phyloP scores from a whole-genome alignment of 2,888 invertebrate genomes.

The Beris morrisii region DNA sequence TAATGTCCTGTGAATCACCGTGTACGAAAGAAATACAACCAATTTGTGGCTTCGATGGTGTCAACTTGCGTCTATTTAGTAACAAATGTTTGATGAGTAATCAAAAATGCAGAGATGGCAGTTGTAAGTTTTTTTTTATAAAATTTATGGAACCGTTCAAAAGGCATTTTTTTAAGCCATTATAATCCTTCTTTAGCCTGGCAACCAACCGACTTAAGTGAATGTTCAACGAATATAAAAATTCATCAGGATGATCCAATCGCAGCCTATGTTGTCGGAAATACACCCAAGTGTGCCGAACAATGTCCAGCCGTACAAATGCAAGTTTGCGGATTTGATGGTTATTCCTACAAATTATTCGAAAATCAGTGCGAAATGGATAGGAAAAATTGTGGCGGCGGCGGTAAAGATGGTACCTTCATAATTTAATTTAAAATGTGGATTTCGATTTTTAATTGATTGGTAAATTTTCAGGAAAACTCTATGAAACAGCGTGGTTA shows the following conservation, averaged over 20 bases:
- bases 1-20: conserved; percentile 1
- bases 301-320: neutral
- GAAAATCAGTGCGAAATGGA: too few relatives aligned
- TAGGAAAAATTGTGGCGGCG: too few relatives aligned
- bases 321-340: too few relatives aligned
- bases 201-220: neutral
- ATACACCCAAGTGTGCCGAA: neutral
- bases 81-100: conserved; percentile 23
- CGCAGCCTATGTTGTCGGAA: too few relatives aligned
- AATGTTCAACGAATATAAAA: neutral
- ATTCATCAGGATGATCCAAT: too few relatives aligned
- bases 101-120: conserved; percentile 22
- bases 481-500: too few relatives aligned
- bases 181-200: neutral
- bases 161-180: neutral
- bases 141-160: neutral
- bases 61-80: conserved; percentile 12
- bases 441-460: too few relatives aligned
- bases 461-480: too few relatives aligned
- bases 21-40: conserved; percentile 23
- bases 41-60: conserved; percentile 25
- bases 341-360: too few relatives aligned
- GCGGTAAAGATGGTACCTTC: neutral
- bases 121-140: conserved; percentile 7
- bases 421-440: neutral